A percentile compares a stretch with the other conserved stretches of the same genome.
Conservation (phyloP, 2,113 vertebrate species). For the Pipra filicauda region DNA sequence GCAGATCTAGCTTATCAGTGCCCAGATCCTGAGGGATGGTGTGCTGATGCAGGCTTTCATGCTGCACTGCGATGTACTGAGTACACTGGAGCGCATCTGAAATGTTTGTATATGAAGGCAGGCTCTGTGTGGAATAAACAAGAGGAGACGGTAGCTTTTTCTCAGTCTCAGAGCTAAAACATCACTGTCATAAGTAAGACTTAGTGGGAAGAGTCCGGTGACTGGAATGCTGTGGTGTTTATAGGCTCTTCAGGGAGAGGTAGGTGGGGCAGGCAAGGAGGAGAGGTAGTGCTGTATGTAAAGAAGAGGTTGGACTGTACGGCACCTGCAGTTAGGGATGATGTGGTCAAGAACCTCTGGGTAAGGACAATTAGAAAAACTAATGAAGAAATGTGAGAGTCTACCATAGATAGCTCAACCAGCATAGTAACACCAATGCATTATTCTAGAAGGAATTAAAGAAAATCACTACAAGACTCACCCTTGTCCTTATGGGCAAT, state of each 20-base stretch:
- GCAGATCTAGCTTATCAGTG: neutral
- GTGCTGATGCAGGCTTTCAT: neutral
- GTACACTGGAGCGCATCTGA: fast-evolving
- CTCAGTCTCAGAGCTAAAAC: neutral
- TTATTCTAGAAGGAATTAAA: neutral
- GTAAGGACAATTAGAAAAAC: neutral
- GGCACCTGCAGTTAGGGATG: too few relatives aligned
- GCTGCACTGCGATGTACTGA: neutral
- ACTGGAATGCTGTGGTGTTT: neutral
- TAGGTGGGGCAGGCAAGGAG: neutral
- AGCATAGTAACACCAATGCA: neutral
- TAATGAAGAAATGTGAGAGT: neutral
- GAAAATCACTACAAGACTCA: neutral
- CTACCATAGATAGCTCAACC: fast-evolving
- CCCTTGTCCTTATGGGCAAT: neutral
- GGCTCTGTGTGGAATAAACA: neutral
- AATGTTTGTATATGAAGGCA: neutral
- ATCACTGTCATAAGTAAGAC: neutral
- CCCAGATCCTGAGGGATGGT: neutral
- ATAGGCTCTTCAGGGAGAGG: neutral
- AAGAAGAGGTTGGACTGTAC: neutral
- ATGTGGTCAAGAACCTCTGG: neutral
- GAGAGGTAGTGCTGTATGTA: fast-evolving
- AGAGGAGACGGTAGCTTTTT: neutral
- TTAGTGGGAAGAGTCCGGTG: neutral